Conservation (phyloP, 2,113 vertebrate genomes). For the Oenanthe oenanthe region DNA sequence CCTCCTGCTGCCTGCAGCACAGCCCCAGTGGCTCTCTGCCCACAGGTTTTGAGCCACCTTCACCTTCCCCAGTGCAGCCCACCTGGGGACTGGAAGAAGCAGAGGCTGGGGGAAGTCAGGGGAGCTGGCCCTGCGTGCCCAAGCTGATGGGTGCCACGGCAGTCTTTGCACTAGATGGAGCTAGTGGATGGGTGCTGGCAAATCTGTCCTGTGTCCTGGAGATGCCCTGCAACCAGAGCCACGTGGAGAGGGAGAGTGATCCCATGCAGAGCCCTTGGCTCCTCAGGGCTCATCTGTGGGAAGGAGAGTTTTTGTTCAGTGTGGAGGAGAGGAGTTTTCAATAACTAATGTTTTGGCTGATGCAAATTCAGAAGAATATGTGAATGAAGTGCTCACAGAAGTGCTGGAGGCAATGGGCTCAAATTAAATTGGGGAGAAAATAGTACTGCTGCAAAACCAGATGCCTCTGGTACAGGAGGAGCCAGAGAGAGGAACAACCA, state of each 20-base stretch:
- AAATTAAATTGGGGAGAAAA: background rate
- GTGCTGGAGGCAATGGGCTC: background rate
- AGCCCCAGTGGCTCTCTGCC: background rate
- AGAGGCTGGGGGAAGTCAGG: accelerated
- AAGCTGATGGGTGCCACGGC: accelerated
- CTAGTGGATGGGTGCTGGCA: conserved; percentile 20
- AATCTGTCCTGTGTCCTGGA: background rate
- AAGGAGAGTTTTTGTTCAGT: background rate
- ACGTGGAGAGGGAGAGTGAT: background rate
- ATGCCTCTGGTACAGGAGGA: background rate
- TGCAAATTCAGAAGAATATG: conserved; percentile 9
- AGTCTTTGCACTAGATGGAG: conserved; percentile 60
- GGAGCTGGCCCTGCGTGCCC: background rate
- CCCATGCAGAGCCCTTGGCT: background rate
- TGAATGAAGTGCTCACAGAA: background rate
- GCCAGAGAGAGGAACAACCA: background rate
- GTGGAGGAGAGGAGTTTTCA: background rate
- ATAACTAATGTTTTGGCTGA: conserved; percentile 1
- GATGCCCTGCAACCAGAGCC: background rate
- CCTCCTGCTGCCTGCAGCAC: accelerated
- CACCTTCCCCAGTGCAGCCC: background rate
- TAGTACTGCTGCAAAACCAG: background rate
- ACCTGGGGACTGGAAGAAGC: background rate
- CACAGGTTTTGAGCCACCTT: background rate
- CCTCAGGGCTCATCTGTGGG: background rate